phyloP scores from a whole-genome alignment of 1,140 invertebrate species.

The Aphis craccivora region DNA sequence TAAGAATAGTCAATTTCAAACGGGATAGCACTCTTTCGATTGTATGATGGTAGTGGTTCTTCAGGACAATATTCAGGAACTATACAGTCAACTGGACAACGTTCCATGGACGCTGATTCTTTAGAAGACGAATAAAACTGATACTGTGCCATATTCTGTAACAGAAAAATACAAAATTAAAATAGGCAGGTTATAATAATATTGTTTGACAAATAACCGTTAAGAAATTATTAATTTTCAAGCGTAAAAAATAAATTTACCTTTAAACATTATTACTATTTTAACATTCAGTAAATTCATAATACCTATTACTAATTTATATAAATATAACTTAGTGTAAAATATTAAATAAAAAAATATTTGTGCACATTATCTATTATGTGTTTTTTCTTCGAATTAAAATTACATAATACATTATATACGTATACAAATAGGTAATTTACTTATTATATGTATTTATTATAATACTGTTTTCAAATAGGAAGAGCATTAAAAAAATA shows the following conservation, averaged over 20 bases:
- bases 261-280: no score
- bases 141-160: conserved; percentile 21
- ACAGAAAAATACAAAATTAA: neutral
- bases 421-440: no score
- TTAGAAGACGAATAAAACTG: neutral
- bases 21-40: neutral
- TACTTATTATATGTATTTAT: neutral
- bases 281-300: no score
- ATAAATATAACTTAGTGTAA: neutral
- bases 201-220: neutral
- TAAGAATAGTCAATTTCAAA: conserved; percentile 63
- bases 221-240: neutral
- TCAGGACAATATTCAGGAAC: neutral
- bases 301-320: neutral
- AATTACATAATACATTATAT: neutral
- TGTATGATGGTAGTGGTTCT: neutral
- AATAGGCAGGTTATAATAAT: neutral
- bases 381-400: neutral
- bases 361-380: neutral
- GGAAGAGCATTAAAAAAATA: neutral
- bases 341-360: neutral
- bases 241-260: no score
- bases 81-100: neutral
- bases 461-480: neutral
- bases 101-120: neutral